Base-by-base conservation (phyloP, 2,797 vertebrate species). In the Mastacembelus armatus region DNA sequence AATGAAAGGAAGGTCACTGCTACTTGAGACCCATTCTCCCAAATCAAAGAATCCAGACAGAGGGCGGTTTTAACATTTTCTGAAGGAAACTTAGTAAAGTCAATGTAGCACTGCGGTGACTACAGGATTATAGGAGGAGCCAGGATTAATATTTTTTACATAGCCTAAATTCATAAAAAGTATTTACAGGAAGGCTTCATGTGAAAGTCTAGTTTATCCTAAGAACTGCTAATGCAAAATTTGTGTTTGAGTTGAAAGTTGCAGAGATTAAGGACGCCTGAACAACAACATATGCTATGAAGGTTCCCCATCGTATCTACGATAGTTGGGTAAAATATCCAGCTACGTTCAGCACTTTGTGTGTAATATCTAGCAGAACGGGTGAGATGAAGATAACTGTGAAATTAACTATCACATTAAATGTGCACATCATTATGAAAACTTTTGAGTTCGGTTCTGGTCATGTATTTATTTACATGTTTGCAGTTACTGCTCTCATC, bases 1-100 rank as follows among this genome's bases (percentile, higher is more conserved):
- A 79, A 66, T 58, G 18, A 49, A 66, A 73, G 27, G 15, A n/a
- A 38, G 62, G 49, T 58, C 66, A 61, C n/a, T 47, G 71, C 71
- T 65, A 65, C 62, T 68, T 56, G 36, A 64, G 30, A 56, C 24
- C 4, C 6, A n/a, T 43, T 66, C 21, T 49, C 33, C 6, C 3
- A 58, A 24, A 43, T 14, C 49, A 61, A 27, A 47, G 1, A 58
- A 22, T 3, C 10, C 1, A 10, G 0, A 33, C 5, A 64, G 19
- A 57, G 7, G 40, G 27, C 1, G 12, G 29, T 27, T 26, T 39
- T 11, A 18, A 6, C 29, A 4, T 2, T 18, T 51, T 32, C 3
- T 56, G 16, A n/a, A 14, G 15, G 35, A 35, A 12, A 14, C n/a
- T 18, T n/a, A 42, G 9, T 42, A 21, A 3, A 19, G 39, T 2